Evolutionary conservation across 2,113 vertebrate species (phyloP), one percentile per base, ranked within the genome.

Genomic region (Sebastes schlegelii): DNA sequence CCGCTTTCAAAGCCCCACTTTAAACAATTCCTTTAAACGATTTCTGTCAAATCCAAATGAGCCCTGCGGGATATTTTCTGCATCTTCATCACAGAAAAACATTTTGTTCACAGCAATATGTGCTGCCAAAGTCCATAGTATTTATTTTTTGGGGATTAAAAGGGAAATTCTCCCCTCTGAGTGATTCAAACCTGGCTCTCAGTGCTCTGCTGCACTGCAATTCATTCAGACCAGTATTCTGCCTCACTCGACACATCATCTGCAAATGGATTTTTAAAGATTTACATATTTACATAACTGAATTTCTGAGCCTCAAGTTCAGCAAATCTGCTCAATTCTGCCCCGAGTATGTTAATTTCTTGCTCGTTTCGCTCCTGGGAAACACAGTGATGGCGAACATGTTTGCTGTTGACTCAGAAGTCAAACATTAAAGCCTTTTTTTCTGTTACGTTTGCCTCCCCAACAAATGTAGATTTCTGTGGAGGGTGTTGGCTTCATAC

Each of bases 241-340:
- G 90, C 85, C 89, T 90, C 85, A 66, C 79, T 90, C 87, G 77
- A 89, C 90, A 91, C 85, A 90, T 92, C 91, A 84, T 88, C 87
- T 81, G 84, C 84, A 91, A 89, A 90, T 92, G 83, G 88, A 85
- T 90, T 93, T 93, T 91, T 90, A 89, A 90, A 92, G 85, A 92
- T 94, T 93, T 92, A 77, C 91, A 94, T 90, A 94, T 93, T 94
- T 92, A 94, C 92, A 91, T 93, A 92, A 94, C 89, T 68, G 86
- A 90, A 90, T 92, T 90, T 92, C 83, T 88, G 81, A 88, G 90
- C 89, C 82, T 81, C 75, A 74, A 90, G 86, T 91, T 90, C 86
- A 86, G 89, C 82, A 86, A 86, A 91, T 90, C 89, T 89, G 81
- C 88, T 88, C 51, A 89, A 90, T 91, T 91, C 85, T 84, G 86